Evolutionary conservation across 2,888 invertebrate genomes (phyloP), one percentile per base, ranked within the genome.

Genomic region (Dolichomitus sp.): DNA sequence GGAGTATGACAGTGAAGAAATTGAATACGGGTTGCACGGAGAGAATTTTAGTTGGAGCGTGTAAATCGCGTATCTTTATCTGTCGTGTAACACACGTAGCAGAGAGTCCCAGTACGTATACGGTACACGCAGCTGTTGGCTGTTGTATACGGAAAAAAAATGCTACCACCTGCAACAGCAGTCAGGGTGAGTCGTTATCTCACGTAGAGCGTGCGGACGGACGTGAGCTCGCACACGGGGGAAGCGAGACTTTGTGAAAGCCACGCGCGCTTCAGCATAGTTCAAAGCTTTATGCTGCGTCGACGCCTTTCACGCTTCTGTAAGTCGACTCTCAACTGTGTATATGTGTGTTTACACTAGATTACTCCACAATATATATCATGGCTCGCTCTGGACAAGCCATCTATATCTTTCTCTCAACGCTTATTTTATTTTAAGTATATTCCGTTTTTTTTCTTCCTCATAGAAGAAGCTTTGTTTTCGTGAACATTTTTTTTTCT

Each of bases 231-330:
- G 57, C 65, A 65, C 59, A 70, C 50, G 73, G 19, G 30, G 33
- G 80, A 50, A 40, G 45, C 17, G 66, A 63, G 81, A 70, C 78
- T 78, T 70, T 78, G 81, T 78, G 54, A 78, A 78, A 78, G 82
- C 57, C 63, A 73, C 73, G 61, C 45, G 48, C 40, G 75, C 75
- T 74, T 74, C 75, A 65, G 50, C 65, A 57, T 57, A 73, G 78
- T 78, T 82, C 74, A 82, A 74, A 82, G 78, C 81, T 76, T 82
- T 74, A 75, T 78, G 82, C 65, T 42, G 75, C 82, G 77, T 82
- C 79, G 65, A 75, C 59, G 19, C 74, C 70, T 68, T 61, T 68
- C 40, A 61, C 66, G 66, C 52, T 48, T 30, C 59, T 72, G 70
- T 72, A 57, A 72, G 70, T 42, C 23, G 17, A 72, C 19, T 72